Evolutionary conservation across 2,888 invertebrate species (phyloP), one percentile per base, ranked within the genome.

Genomic region (Notodonta ziczac): DNA sequence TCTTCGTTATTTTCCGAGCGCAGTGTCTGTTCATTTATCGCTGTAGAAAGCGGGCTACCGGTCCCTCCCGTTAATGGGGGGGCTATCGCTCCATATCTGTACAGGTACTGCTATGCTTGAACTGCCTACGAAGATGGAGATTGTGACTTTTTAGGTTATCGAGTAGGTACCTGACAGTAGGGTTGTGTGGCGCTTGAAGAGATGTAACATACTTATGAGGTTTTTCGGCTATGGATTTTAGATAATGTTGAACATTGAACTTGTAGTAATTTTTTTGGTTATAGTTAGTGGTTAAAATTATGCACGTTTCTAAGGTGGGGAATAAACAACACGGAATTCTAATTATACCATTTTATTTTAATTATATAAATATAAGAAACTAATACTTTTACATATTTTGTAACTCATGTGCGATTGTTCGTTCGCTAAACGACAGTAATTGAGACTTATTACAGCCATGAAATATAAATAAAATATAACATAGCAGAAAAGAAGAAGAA

Each of bases 11-110:
- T 65, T 62, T 44, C 62, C 65, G 67, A 54, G 54, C 24, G 52
- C 39, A n/a, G 52, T 24, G 1, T 24, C 60, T 32, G 57, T 58
- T 59, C 63, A 66, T 63, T 72, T 69, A 69, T 70, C 71, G 70
- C 35, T 2, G 61, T 81, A 80, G 85, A 86, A 85, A 86, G 83
- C 80, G 56, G 69, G 61, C 24, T 52, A 32, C 69, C 72, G 62
- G 71, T 69, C 66, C 24, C 57, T 59, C 62, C 72, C 69, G 64
- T 39, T 54, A 35, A 54, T 39, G 74, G 70, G 65, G 70, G 70
- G 67, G 65, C 72, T 84, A 76, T 85, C 84, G 80, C 84, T 78
- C 86, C 84, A 83, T 83, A 83, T 81, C 71, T 56, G 71, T 35
- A 52, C 58, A 60, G 70, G 62, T 66, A 69, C 53, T 35, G 35